A percentile compares a stretch with the other conserved stretches of the same genome.
Conservation (phyloP, 2,888 invertebrate genomes). For the Arctia plantaginis region DNA sequence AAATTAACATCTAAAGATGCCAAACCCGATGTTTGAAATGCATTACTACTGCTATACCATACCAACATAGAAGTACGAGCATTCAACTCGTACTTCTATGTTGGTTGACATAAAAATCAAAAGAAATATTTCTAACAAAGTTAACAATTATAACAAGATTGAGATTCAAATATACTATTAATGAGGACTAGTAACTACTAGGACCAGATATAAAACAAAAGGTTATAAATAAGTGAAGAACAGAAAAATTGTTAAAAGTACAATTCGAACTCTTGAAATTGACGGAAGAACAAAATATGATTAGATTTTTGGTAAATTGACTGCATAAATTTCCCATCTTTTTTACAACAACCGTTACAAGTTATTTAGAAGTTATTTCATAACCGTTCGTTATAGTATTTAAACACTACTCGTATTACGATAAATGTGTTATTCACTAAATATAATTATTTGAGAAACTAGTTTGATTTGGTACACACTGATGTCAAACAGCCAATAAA, state of each 20-base stretch:
- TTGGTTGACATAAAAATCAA: not conserved
- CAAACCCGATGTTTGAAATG: not conserved
- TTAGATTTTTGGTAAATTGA: not conserved
- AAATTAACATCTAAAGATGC: not conserved
- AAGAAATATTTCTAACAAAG: not conserved
- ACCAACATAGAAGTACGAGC: no score
- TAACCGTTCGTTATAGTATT: not conserved
- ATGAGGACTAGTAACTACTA: not conserved
- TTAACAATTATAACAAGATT: not conserved
- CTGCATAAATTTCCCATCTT: not conserved
- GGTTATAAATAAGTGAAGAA: not conserved
- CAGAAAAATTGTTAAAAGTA: not conserved
- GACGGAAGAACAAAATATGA: not conserved
- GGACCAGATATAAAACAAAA: not conserved
- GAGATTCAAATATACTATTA: not conserved
- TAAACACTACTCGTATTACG: not conserved
- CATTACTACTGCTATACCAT: not conserved
- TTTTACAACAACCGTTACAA: not conserved
- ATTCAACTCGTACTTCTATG: no score
- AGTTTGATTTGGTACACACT: conserved; percentile 46
- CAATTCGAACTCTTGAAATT: not conserved
- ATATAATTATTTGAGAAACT: conserved; percentile 31
- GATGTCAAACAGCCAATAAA: conserved; percentile 64
- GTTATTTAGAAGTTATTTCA: not conserved
- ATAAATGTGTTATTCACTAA: not conserved